Conservation (phyloP, 2,888 invertebrate genomes). For the Drosophila paranaensis region DNA sequence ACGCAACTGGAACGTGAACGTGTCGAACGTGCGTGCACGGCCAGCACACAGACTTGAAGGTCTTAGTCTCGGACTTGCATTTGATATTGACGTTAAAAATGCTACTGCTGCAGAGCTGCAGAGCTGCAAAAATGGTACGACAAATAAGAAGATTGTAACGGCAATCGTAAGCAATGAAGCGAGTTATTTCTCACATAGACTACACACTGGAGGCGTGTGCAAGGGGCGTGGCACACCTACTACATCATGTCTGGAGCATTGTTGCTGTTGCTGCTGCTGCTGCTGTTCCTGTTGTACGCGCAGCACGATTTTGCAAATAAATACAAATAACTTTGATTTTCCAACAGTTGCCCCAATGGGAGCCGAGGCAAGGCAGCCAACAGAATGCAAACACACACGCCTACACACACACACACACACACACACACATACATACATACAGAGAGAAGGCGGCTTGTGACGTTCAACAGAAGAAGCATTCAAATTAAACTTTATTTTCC, state of each 20-base stretch:
- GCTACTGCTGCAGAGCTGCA: conserved; percentile 36
- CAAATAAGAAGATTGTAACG: conserved; percentile 71
- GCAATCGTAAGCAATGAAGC: conserved; percentile 71
- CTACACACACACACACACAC: conserved; percentile 7
- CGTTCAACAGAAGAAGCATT: conserved; percentile 71
- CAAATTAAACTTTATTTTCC: conserved; percentile 77
- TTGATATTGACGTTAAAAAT: conserved; percentile 74
- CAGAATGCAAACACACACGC: conserved; percentile 33
- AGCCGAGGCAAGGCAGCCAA: conserved; percentile 25
- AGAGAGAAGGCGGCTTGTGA: conserved; percentile 61
- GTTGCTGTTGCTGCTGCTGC: conserved; percentile 35
- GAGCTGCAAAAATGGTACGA: conserved; percentile 42
- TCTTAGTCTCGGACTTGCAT: conserved; percentile 48
- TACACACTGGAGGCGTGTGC: not conserved
- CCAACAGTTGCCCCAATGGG: conserved; percentile 53
- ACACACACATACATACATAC: not conserved
- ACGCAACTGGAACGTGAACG: conserved; percentile 50
- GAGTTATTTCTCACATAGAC: conserved; percentile 45
- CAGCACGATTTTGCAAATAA: conserved; percentile 78
- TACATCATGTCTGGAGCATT: conserved; percentile 50
- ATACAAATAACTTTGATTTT: conserved; percentile 80
- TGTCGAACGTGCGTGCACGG: conserved; percentile 68
- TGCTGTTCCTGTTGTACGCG: conserved; percentile 66
- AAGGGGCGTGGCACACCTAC: conserved; percentile 15
- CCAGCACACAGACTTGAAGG: conserved; percentile 38